These are phyloP conservation scores for Sarcophaga bullata DNA, from an alignment of 1,140 invertebrate species.

Conservation along the genomic window DNA sequence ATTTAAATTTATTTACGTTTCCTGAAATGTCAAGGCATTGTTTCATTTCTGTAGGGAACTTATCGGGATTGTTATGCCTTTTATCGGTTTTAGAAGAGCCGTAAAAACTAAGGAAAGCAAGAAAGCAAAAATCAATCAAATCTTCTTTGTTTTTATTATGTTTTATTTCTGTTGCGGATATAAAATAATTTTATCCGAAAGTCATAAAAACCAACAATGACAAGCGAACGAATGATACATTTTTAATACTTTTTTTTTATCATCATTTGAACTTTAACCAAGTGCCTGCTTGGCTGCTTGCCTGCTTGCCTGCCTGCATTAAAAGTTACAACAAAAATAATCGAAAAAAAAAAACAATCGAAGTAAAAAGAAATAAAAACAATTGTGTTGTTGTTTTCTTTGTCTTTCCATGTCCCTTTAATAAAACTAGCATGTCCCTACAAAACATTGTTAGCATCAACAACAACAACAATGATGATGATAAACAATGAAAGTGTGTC, in stretches of 20 bases:
- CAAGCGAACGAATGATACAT: neutral
- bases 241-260: neutral
- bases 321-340: too few species aligned
- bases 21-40: too few species aligned
- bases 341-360: neutral
- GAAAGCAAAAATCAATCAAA: neutral
- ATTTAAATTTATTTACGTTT: too few species aligned
- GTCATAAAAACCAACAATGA: neutral
- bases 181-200: neutral
- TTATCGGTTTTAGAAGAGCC: neutral
- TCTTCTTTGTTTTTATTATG: neutral
- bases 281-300: neutral
- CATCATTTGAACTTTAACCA: neutral
- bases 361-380: neutral
- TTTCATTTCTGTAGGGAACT: neutral
- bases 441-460: neutral
- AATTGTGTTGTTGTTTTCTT: neutral
- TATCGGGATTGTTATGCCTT: too few species aligned
- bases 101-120: too few species aligned
- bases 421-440: neutral
- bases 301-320: too few species aligned
- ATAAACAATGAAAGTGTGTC: neutral
- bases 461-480: neutral
- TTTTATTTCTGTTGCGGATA: neutral
- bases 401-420: neutral